Conservation (phyloP, 2,113 vertebrate species). For the Struthio camelus region DNA sequence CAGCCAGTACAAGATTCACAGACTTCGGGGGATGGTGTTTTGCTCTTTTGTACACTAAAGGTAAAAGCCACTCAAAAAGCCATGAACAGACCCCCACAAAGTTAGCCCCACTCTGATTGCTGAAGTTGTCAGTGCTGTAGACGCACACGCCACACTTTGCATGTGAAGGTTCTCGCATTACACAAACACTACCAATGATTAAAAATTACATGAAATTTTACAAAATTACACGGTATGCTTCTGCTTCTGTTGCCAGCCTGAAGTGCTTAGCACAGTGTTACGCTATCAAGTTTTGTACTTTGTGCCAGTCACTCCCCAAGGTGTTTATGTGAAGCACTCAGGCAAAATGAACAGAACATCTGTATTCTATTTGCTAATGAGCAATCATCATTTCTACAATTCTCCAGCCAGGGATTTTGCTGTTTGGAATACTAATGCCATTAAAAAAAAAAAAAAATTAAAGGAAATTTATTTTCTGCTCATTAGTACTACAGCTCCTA, state of each 20-base stretch:
- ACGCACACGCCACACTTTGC: background rate
- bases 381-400: constrained; percentile 79
- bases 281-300: constrained; percentile 50
- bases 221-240: constrained; percentile 16
- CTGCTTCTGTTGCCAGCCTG: background rate
- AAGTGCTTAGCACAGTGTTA: background rate
- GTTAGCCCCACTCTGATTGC: background rate
- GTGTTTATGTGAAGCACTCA: constrained; percentile 71
- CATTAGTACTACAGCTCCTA: constrained; percentile 18
- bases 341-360: constrained; percentile 79
- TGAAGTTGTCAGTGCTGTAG: background rate
- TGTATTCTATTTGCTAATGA: constrained; percentile 83
- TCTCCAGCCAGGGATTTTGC: constrained; percentile 74
- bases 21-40: background rate
- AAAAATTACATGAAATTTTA: constrained; percentile 44
- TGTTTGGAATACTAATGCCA: constrained; percentile 78
- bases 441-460: constrained; percentile 59
- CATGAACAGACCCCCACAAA: background rate
- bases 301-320: constrained; percentile 66
- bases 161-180: background rate
- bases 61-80: background rate
- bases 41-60: background rate
- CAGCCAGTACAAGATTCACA: fast-evolving
- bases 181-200: background rate
- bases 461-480: constrained; percentile 22